Conservation (phyloP, 2,113 vertebrate species). For the Calypte anna region DNA sequence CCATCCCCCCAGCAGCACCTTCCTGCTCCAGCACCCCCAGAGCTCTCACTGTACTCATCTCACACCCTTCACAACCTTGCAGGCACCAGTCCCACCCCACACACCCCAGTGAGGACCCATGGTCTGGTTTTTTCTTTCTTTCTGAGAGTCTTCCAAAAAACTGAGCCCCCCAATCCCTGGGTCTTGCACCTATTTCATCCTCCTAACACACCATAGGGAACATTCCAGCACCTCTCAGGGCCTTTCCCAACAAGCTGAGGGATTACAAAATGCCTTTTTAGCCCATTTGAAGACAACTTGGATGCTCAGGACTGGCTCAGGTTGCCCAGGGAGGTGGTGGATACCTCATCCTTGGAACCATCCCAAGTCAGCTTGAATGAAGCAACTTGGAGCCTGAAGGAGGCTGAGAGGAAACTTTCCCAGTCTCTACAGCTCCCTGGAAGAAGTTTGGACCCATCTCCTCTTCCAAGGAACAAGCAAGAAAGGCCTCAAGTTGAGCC, state of each 20-base stretch:
- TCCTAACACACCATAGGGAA: background rate
- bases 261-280: background rate
- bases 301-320: background rate
- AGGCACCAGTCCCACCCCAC: background rate
- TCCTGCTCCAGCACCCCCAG: background rate
- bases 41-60: fast-evolving
- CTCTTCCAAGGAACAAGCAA: no score
- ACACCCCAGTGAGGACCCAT: no score
- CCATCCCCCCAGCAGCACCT: background rate
- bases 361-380: no score
- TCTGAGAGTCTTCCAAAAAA: background rate
- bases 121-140: background rate
- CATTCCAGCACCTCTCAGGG: background rate
- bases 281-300: background rate
- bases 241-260: background rate
- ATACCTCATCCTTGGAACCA: no score
- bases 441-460: no score
- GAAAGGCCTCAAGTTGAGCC: no score
- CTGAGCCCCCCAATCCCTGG: no score
- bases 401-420: no score
- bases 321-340: no score
- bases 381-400: no score
- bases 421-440: no score
- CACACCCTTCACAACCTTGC: background rate
- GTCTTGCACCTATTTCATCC: background rate